These are phyloP conservation scores for Heterodera carotae DNA, from an alignment of 1,140 invertebrate genomes.

Conservation along the genomic window DNA sequence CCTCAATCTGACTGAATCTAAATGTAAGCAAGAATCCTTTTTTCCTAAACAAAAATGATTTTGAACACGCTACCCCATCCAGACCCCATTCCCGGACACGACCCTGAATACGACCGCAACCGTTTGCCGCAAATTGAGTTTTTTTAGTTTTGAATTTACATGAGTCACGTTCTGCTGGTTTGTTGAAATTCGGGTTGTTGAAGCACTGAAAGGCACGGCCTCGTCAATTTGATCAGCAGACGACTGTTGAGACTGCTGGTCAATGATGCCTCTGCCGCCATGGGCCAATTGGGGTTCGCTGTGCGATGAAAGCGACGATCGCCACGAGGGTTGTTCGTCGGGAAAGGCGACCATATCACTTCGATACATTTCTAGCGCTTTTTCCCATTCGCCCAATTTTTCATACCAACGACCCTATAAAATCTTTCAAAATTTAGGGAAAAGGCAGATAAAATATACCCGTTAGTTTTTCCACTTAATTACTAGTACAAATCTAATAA, in stretches of 20 bases:
- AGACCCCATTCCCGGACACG: too few species aligned
- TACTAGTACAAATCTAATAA: too few species aligned
- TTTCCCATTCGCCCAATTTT: constrained; percentile 97
- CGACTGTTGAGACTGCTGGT: constrained; percentile 1
- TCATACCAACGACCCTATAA: constrained; percentile 97
- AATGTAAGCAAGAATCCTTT: too few species aligned
- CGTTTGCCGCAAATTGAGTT: too few species aligned
- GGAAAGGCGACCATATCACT: constrained; percentile 63
- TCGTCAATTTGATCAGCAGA: constrained; percentile 4
- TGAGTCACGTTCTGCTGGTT: background rate
- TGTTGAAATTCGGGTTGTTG: background rate
- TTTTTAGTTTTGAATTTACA: constrained; percentile 54
- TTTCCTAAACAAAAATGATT: too few species aligned
- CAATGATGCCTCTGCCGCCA: background rate
- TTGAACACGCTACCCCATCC: too few species aligned
- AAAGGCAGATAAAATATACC: too few species aligned
- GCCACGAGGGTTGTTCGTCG: constrained; percentile 1
- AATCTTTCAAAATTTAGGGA: too few species aligned
- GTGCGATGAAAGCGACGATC: background rate
- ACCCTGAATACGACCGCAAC: too few species aligned
- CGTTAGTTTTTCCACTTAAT: too few species aligned
- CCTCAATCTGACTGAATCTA: too few species aligned
- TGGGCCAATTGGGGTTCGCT: background rate
- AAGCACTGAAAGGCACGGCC: background rate
- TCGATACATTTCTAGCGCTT: constrained; percentile 83